Conservation (phyloP, 92 coral and sea anemone genomes). For the Scolanthus callimorphus region DNA sequence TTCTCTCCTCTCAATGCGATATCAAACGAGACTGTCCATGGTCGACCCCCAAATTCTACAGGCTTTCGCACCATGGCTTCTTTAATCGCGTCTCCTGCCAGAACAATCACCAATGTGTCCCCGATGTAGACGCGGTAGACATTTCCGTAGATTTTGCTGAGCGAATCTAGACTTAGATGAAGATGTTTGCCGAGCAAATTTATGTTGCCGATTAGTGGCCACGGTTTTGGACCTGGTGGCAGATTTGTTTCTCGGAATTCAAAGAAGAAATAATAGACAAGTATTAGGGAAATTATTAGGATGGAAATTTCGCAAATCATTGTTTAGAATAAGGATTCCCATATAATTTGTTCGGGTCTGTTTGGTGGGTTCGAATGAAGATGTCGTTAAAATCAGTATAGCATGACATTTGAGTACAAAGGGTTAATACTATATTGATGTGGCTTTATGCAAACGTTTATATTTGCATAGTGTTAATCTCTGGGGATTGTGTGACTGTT, state of each 20-base stretch:
- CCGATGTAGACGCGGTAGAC: slow-evolving; percentile 77
- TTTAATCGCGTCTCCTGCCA: slow-evolving; percentile 57
- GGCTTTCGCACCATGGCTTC: slow-evolving; percentile 66
- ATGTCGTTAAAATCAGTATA: too few relatives aligned
- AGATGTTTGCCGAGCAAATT: slow-evolving; percentile 9
- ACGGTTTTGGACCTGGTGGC: slow-evolving; percentile 25
- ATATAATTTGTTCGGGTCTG: too few relatives aligned
- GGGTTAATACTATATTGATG: too few relatives aligned
- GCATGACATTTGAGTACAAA: too few relatives aligned
- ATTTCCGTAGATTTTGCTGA: slow-evolving; percentile 57
- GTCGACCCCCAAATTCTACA: slow-evolving; percentile 76
- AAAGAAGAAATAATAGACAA: slow-evolving; percentile 20
- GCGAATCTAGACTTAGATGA: slow-evolving; percentile 37
- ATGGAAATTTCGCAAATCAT: too few relatives aligned
- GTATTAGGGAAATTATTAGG: too few relatives aligned
- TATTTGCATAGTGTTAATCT: too few relatives aligned
- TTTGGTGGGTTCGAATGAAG: too few relatives aligned
- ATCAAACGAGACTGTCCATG: slow-evolving; percentile 24
- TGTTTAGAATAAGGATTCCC: too few relatives aligned
- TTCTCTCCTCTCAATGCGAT: slow-evolving; percentile 23
- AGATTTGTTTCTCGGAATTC: not conserved
- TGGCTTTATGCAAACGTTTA: too few relatives aligned
- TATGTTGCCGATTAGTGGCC: slow-evolving; percentile 29
- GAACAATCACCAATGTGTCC: slow-evolving; percentile 56
- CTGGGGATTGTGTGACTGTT: too few relatives aligned